Evolutionary conservation across 2,888 invertebrate species (phyloP), one percentile per base, ranked within the genome.

Genomic region (Protophormia terraenovae): DNA sequence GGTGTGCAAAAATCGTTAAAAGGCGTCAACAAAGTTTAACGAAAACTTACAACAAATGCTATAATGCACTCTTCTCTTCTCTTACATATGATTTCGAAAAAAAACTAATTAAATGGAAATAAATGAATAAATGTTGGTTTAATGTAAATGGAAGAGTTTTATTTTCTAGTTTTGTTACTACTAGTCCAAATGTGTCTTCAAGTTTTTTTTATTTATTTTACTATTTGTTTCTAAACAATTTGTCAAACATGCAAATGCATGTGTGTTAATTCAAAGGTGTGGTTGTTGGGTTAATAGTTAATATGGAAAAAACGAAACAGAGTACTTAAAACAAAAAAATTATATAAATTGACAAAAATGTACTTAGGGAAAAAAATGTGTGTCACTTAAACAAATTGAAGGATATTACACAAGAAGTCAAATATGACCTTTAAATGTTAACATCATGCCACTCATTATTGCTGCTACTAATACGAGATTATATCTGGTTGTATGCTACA

Each of bases 41-140:
- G 72, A 75, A 83, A 64, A 83, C 71, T 12, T 50, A 72, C 47
- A 78, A 60, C 50, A 77, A 77, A 58, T 71, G 64, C 12, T 78
- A 73, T 73, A 86, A 83, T 60, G 73, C 73, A 76, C 78, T 73
- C 77, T 60, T 58, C n/a, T n/a, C n/a, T 69, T 50, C 53, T 77
- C 55, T 81, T n/a, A n/a, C 75, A 75, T 58, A 78, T 77, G 73
- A 84, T 69, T 81, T 83, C 50, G 71, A 32, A 53, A 87, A n/a
- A n/a, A 80, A 87, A 81, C 86, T 88, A 88, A 88, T 87, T 88
- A 88, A 88, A 87, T 87, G 87, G 82, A 87, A 87, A 88, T 87
- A 88, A 88, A 88, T 88, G 88, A 87, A 88, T 79, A 71, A 82
- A 82, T 67, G 75, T 81, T 77, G 53, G 19, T 55, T 75, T 45